Percentiles rank a stretch among this genome's conserved stretches.
Evolutionary conservation across 2,797 vertebrate species (phyloP).

Genomic region (Neopelma chrysocephalum): DNA sequence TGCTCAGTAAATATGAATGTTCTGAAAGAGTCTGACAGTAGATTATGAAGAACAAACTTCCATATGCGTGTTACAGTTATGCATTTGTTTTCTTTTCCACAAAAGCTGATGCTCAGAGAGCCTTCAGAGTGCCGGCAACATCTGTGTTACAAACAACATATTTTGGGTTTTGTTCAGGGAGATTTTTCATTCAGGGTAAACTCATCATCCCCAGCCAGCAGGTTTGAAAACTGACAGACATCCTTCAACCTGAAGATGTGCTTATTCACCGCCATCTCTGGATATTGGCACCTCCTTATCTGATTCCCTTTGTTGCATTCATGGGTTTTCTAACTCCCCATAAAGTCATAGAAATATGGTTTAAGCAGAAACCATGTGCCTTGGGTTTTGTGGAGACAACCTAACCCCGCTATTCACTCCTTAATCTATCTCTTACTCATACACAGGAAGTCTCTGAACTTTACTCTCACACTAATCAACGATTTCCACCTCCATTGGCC

Average conservation of each 20-base stretch:
- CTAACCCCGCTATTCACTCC: background rate
- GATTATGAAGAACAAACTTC: background rate
- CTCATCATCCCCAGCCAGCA: background rate
- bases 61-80: background rate
- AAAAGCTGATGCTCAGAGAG: background rate
- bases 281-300: background rate
- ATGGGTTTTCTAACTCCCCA: background rate
- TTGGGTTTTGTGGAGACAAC: background rate
- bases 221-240: background rate
- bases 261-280: background rate
- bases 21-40: background rate
- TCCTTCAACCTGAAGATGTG: background rate
- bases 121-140: background rate
- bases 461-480: background rate
- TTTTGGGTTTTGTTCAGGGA: background rate
- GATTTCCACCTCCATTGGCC: background rate
- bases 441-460: background rate
- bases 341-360: background rate
- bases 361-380: background rate
- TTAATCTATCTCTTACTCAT: background rate
- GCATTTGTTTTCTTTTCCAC: slow-evolving; percentile 36
- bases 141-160: background rate
- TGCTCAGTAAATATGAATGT: slow-evolving; percentile 6
- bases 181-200: background rate
- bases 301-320: background rate